Evolutionary conservation across 2,888 invertebrate genomes (phyloP).

Genomic region (Tachystola acroxantha): DNA sequence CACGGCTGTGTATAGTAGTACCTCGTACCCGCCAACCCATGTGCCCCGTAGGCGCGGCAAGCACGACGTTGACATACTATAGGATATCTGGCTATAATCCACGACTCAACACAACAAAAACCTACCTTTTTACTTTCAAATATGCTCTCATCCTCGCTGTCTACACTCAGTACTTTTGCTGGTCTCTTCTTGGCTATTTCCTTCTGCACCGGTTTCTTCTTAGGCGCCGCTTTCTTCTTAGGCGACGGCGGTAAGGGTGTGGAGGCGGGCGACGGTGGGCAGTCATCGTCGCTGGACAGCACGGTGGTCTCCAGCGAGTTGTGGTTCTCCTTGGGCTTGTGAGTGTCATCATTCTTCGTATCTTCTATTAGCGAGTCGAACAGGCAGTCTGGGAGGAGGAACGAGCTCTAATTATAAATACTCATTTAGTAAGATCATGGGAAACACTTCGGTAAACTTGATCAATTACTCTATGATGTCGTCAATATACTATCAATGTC

Average conservation of each 20-base stretch:
- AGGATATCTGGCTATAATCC: too few species aligned
- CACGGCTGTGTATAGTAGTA: too few species aligned
- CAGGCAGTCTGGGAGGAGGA: slow-evolving; percentile 50
- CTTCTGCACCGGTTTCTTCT: slow-evolving; percentile 45
- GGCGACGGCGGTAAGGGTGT: slow-evolving; percentile 31
- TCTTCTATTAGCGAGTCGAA: slow-evolving; percentile 73
- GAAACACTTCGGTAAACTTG: too few species aligned
- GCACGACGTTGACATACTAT: too few species aligned
- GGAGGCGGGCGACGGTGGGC: slow-evolving; percentile 15
- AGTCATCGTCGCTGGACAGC: slow-evolving; percentile 47
- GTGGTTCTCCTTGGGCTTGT: slow-evolving; percentile 22
- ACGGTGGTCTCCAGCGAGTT: slow-evolving; percentile 20
- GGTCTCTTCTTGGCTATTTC: slow-evolving; percentile 63
- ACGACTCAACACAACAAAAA: too few species aligned
- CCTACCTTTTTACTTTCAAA: slow-evolving; percentile 69
- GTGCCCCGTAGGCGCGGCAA: too few species aligned
- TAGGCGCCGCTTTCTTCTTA: slow-evolving; percentile 54
- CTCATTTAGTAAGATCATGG: too few species aligned
- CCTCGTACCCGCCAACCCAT: too few species aligned
- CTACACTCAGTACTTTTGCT: slow-evolving; percentile 46
- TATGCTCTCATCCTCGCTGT: slow-evolving; percentile 66
- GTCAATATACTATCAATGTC: too few species aligned
- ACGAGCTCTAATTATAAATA: too few species aligned
- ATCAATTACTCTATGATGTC: too few species aligned
- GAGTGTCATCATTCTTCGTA: slow-evolving; percentile 49